Base-by-base conservation (phyloP, 2,113 vertebrate species). In the Boleophthalmus pectinirostris region DNA sequence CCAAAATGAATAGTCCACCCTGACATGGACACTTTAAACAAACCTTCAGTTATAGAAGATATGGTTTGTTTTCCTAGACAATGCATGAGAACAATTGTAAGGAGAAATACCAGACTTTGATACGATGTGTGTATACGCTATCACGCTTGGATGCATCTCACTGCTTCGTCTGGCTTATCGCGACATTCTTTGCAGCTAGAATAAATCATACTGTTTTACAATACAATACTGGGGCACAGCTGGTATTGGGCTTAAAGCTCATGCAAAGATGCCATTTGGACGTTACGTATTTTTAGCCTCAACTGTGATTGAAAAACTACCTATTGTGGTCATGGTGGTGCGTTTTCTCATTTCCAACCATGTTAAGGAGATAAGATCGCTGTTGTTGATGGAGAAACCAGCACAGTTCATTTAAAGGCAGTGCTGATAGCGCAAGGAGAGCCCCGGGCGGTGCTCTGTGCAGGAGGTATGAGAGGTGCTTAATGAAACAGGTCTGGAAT, bases 401-500 rank as follows among this genome's bases (percentile, higher is more conserved):
- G 58, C 16, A 66, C 5, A 23, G 53, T 69, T 13, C 72, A 58
- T 63, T 77, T 51, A 81, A 70, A 64, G 68, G 66, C 21, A 61
- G 72, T 25, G 56, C 53, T 74, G 70, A 54, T 78, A 25, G 66
- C 33, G 15, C 66, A 63, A 51, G 49, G 49, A 1, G 46, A 65
- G 68, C 81, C 76, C 3, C 7, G 66, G 82, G 83, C 66, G 63
- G 29, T 66, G 58, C 24, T 14, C 49, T 6, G 57, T 13, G 61
- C 65, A 9, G 72, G 21, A 74, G 82, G 72, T 87, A 80, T 87
- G 81, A 65, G 69, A 64, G 73, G 66, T 61, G 67, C 63, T 75
- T 47, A 70, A 68, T 56, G 9, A 73, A 78, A 61, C 74, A 54
- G 24, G 20, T 18, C 20, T 57, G 89, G 85, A 81, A 91, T 86